Evolutionary conservation across 2,797 vertebrate species (phyloP).

Genomic region (Sebastiscus albofasciatus): DNA sequence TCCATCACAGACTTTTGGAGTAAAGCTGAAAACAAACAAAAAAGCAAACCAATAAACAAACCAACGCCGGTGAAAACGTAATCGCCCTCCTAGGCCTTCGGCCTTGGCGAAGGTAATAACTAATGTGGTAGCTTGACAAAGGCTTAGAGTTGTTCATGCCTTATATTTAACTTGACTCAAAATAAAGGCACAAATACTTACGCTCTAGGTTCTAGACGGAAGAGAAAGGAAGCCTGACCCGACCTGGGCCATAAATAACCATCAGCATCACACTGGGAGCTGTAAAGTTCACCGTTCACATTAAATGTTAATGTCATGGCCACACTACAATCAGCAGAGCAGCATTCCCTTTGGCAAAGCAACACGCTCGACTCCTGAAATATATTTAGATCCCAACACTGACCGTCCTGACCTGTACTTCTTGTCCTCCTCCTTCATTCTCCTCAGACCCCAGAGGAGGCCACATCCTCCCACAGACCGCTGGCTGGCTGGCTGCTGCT

Average conservation of each 20-base stretch:
- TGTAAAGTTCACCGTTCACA: slow-evolving; percentile 28
- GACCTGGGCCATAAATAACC: not conserved
- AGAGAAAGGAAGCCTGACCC: not conserved
- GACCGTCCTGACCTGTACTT: not conserved
- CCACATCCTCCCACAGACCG: too few species aligned
- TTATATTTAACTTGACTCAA: not conserved
- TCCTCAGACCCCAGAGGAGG: too few species aligned
- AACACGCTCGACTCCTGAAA: not conserved
- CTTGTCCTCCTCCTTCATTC: not conserved
- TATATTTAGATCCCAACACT: not conserved
- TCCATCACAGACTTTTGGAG: too few species aligned
- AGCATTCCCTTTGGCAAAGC: not conserved
- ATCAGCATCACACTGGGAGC: slow-evolving; percentile 5
- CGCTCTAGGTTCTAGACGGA: not conserved
- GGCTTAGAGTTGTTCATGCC: not conserved
- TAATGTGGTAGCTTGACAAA: not conserved
- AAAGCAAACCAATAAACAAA: too few species aligned
- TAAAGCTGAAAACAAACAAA: too few species aligned
- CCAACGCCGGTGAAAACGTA: too few species aligned
- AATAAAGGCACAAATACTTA: not conserved
- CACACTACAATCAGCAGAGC: not conserved
- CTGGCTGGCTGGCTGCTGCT: too few species aligned
- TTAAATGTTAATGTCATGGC: slow-evolving; percentile 30
- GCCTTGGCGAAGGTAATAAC: not conserved
- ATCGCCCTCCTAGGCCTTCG: too few species aligned